Evolutionary conservation across 2,113 vertebrate genomes (phyloP), one percentile per base, ranked within the genome.

Genomic region (Cervus canadensis): DNA sequence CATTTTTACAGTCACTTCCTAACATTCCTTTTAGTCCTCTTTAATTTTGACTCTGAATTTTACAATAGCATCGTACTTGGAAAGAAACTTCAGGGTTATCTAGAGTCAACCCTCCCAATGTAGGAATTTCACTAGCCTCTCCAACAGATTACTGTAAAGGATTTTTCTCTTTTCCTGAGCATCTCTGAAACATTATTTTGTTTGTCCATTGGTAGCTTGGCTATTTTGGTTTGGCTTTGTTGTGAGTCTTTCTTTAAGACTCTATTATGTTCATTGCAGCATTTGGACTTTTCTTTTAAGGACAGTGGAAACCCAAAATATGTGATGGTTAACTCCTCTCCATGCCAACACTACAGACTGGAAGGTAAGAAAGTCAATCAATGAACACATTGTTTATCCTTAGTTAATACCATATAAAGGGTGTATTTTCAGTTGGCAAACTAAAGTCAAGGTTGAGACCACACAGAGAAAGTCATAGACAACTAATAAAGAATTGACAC

Each of bases 11-110:
- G 13, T 85, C 36, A 94, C 15, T 94, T 45, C 12, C 36, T 87
- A 90, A 87, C 1, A 57, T 36, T 96, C 25, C 50, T 96, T 96
- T 93, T 48, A 91, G 62, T 40, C 36, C 21, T 57, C 23, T 92
- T 96, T 92, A 59, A 48, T 94, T 97, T 93, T 56, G 91, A 33
- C 74, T 87, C 40, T 59, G 94, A 67, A 52, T 89, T 89, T 87
- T 93, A 87, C 85, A 94, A 91, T 52, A 92, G 2, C 30, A 64
- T 36, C 28, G 57, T 54, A 84, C 13, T 36, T 78, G 43, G 30
- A 71, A 87, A 74, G 30, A 87, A 87, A 85, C 19, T 33, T 40
- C 81, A 7, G 23, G 5, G 48, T 81, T 84, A 94, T 56, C 57
- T 86, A 81, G 23, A 13, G 9, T 48, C 50, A 96, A 76, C 5